Conservation (phyloP, 2,888 invertebrate genomes). For the Drosophila rubida region DNA sequence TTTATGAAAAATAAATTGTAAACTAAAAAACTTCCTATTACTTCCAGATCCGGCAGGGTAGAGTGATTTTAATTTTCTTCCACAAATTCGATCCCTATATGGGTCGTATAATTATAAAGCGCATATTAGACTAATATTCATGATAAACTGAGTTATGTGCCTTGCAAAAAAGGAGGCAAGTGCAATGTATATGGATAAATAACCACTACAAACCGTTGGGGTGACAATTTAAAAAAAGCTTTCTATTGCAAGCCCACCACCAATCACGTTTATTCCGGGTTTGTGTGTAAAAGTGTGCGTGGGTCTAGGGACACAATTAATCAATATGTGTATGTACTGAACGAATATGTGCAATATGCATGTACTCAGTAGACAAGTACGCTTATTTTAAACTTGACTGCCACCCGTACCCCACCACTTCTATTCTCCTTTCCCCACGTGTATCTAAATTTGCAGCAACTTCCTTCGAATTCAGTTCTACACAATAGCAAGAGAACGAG, state of each 20-base stretch:
- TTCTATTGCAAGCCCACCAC: constrained; percentile 62
- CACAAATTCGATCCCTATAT: no score
- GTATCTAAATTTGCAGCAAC: no score
- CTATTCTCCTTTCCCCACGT: no score
- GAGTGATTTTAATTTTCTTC: no score
- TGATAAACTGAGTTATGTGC: constrained; percentile 40
- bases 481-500: no score
- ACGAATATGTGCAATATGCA: constrained; percentile 61
- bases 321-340: constrained; percentile 43
- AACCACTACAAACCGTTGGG: constrained; percentile 30
- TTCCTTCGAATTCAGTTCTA: no score
- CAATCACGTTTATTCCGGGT: constrained; percentile 61
- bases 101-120: no score
- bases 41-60: no score
- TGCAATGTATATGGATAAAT: no score
- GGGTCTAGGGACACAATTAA: constrained; percentile 44
- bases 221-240: constrained; percentile 71
- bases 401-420: neutral
- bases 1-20: no score
- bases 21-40: no score
- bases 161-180: constrained; percentile 8
- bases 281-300: neutral
- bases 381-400: constrained; percentile 68
- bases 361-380: constrained; percentile 31
- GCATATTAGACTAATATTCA: no score